A percentile compares a stretch with the other conserved stretches of the same genome.
Evolutionary conservation across 2,113 vertebrate genomes (phyloP).

Genomic region (Phyllostomus discolor): DNA sequence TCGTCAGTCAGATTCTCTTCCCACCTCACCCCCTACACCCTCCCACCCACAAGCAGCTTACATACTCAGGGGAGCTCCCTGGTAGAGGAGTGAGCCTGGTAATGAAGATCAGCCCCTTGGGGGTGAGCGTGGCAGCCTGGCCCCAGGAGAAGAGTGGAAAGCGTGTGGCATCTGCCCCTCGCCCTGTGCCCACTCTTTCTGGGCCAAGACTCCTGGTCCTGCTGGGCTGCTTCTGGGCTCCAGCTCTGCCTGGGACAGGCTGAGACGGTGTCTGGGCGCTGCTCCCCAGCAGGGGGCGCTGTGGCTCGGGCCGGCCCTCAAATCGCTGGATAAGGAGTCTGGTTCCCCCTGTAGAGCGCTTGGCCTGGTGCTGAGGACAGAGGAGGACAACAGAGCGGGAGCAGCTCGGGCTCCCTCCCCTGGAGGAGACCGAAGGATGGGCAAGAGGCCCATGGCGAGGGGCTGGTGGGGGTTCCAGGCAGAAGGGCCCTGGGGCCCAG

Average conservation of each 20-base stretch:
- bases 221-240: not conserved
- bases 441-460: not conserved
- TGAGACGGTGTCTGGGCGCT: fast-evolving
- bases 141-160: not conserved
- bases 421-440: not conserved
- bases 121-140: not conserved
- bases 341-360: not conserved
- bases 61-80: conserved; percentile 19
- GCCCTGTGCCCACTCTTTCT: not conserved
- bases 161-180: not conserved
- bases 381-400: not conserved
- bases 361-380: not conserved
- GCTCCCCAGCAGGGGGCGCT: not conserved
- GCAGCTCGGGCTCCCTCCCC: not conserved
- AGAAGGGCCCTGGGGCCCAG: not conserved
- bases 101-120: conserved; percentile 44
- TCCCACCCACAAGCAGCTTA: not conserved
- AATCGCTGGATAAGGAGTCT: not conserved
- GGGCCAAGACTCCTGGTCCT: not conserved
- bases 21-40: not conserved
- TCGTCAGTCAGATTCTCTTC: not conserved
- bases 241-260: not conserved
- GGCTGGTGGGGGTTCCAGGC: not conserved
- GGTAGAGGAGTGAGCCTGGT: not conserved
- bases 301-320: not conserved